Base-by-base conservation (phyloP, 2,888 invertebrate species). In the Pherbina coryleti region DNA sequence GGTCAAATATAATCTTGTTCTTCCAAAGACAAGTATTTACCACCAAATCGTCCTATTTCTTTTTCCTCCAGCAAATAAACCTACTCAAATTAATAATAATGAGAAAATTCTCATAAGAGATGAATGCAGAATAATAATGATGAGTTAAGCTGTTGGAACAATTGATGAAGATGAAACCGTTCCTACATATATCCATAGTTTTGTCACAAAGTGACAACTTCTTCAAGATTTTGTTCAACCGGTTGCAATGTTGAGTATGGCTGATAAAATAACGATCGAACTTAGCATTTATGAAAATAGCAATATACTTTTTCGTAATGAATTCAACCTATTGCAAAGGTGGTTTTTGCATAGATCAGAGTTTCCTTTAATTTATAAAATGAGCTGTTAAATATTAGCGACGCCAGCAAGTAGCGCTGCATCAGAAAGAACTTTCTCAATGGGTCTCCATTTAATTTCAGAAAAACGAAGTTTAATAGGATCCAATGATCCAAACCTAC, bases 11-110 rank as follows among this genome's bases (percentile, higher is more conserved):
- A 37, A 37, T 37, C 25, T 72, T 44, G 78, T 80, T 17, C 22
- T 77, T 2, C 5, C 62, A 11, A 79, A 80, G 22, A 51, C 81
- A 64, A 78, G 72, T 0, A 73, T 79, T 17, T 74, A 53, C 14
- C 82, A 81, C 53, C 81, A 81, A 79, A 73, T 81, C 55, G 82
- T 79, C 2, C 44, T 81, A 9, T 81, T 79, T 79, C 53, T 82
- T 5, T 82, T 80, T 73, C 81, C 81, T 22, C 81, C 82, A 11
- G 57, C 79, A 25, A 81, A 82, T 53, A 77, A 79, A 22, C 49
- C 81, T 53, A 62, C 69, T 22, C 75, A 81, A 57, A 79, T 79
- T 67, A 55, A 31, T 9, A 69, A 77, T 28, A 55, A n/a, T 22
- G 81, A 81, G 28, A 81, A 78, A 60, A 44, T 73, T 14, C 3